Conservation (phyloP, 53 echinoderm and acorn worm species). For the Glandiceps talaboti region DNA sequence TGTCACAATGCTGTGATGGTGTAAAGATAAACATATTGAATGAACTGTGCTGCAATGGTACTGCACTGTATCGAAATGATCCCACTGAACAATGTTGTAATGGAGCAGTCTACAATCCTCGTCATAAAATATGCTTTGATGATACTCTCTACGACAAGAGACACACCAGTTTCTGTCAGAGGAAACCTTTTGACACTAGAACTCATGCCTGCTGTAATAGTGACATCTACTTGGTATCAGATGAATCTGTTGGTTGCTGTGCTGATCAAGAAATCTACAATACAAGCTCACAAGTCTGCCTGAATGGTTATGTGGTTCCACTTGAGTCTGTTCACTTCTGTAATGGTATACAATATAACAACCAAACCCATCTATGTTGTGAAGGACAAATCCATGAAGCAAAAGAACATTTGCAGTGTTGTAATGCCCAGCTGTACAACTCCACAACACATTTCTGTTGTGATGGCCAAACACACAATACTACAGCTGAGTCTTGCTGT, state of each 20-base stretch:
- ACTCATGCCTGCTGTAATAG: constrained; percentile 46
- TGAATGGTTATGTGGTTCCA: no score
- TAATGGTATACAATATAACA: constrained; percentile 19
- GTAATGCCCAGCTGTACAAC: constrained; percentile 1
- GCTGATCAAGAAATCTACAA: no score
- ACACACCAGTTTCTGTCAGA: constrained; percentile 27
- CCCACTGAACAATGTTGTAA: neutral
- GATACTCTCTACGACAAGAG: no score
- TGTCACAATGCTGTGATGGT: constrained; percentile 32
- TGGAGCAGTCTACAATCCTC: neutral
- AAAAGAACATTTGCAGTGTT: constrained; percentile 6
- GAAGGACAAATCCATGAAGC: constrained; percentile 21
- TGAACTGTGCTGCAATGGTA: constrained; percentile 34
- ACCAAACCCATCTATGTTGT: constrained; percentile 34
- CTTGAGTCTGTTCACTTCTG: no score
- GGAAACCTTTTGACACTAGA: constrained; percentile 10
- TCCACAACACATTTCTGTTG: constrained; percentile 11
- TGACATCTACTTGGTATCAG: constrained; percentile 8
- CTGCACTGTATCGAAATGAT: constrained; percentile 3
- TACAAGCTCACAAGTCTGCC: no score
- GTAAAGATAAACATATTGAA: constrained; percentile 15
- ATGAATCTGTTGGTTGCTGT: no score
- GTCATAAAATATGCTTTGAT: neutral
- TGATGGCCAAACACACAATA: constrained; percentile 16
- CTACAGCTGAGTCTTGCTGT: constrained; percentile 16